Base-by-base conservation (phyloP, 92 coral and sea anemone species). In the Pocillopora grandis region DNA sequence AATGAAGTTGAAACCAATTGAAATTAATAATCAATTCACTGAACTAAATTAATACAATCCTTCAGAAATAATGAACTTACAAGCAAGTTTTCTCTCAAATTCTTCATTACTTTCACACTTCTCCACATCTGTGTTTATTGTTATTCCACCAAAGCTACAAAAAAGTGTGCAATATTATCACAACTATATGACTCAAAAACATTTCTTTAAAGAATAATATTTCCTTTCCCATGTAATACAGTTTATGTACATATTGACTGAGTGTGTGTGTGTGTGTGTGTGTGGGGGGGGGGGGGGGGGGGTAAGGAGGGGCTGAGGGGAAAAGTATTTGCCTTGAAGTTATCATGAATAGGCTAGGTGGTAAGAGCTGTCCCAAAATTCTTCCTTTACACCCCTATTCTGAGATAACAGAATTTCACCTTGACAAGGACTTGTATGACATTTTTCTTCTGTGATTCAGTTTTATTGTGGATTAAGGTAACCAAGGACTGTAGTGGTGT, bases 61-160 rank as follows among this genome's bases (percentile, higher is more conserved):
- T 18, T 71, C 23, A 21, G 15, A 20, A 10, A 67, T 17, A 9
- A 72, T 59, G 35, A n/a, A 91, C 91, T 89, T 88, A 88, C 87
- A 85, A 90, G 76, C 65, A 68, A 84, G 80, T 77, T 83, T 88
- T 65, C 35, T 58, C 58, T 91, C 92, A 88, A 93, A 93, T 59
- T 86, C 91, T 66, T 89, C 75, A 57, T 91, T 89, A 27, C 58
- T 76, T 60, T 61, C 67, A 31, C 84, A 66, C 12, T 66, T 76
- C 68, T 82, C 89, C 17, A 81, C 63, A 13, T 83, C 91, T 21
- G 85, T 65, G 66, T 93, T 89, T 59, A 93, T 82, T n/a, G 97
- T 93, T 17, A 93, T 81, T 42, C 97, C 97, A 55, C 93, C 90
- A 86, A 90, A 93, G 79, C 97, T 92, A 36, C 14, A 81, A 73